Conservation (phyloP, 2,888 invertebrate genomes). For the Chorisops tibialis region DNA sequence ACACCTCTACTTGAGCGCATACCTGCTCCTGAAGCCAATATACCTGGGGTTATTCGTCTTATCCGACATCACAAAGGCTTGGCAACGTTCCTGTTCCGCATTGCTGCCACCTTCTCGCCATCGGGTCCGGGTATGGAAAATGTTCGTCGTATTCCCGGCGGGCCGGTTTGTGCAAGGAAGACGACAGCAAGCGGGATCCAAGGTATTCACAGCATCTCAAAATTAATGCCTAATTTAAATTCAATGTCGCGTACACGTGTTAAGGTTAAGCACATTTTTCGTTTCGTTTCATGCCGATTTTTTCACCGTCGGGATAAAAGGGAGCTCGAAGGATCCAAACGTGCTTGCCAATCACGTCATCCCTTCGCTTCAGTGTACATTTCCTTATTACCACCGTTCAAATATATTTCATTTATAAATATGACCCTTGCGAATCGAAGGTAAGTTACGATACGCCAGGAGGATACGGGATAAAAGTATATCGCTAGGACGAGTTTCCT, state of each 20-base stretch:
- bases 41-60: neutral
- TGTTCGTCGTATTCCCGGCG: neutral
- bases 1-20: neutral
- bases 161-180: constrained; percentile 4
- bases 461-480: too few species aligned
- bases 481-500: neutral
- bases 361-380: neutral
- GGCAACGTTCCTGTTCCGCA: neutral
- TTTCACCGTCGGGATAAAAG: neutral
- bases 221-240: constrained; percentile 30
- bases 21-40: neutral
- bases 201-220: constrained; percentile 26
- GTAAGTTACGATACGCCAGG: too few species aligned
- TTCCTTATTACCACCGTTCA: too few species aligned
- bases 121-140: neutral
- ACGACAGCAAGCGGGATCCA: constrained; percentile 3
- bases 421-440: too few species aligned
- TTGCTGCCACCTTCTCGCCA: neutral
- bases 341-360: neutral
- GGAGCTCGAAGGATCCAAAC: neutral
- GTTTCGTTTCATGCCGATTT: constrained; percentile 11
- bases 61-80: neutral
- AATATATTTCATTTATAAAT: too few species aligned
- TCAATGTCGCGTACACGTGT: constrained; percentile 30
- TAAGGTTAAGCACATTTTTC: constrained; percentile 28